phyloP scores from a whole-genome alignment of 2,797 vertebrate species.

The Cyclopterus lumpus region DNA sequence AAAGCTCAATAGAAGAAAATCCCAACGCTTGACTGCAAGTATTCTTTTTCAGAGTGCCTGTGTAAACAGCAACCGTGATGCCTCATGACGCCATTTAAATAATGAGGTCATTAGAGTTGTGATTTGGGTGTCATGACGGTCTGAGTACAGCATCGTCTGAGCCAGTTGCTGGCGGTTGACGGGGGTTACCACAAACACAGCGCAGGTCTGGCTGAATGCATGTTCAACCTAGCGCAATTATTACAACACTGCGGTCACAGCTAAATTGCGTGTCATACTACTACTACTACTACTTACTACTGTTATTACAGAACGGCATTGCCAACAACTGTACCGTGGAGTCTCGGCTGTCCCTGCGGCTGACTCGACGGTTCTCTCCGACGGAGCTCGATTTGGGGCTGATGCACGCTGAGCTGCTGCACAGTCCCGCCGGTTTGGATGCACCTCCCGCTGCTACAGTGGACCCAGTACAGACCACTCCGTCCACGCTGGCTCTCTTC shows the following conservation, averaged over 20 bases:
- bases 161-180: not conserved
- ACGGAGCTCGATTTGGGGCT: slow-evolving; percentile 76
- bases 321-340: slow-evolving; percentile 50
- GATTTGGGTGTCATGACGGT: not conserved
- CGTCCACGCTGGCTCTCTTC: slow-evolving; percentile 86
- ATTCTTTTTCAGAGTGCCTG: not conserved
- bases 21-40: not conserved
- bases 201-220: not conserved
- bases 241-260: not conserved
- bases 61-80: not conserved
- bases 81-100: not conserved
- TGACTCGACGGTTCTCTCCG: slow-evolving; percentile 57
- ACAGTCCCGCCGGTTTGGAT: slow-evolving; percentile 71
- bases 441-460: slow-evolving; percentile 40
- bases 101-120: not conserved
- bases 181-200: not conserved
- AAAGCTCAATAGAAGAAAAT: slow-evolving; percentile 17
- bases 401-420: slow-evolving; percentile 46
- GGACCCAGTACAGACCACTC: slow-evolving; percentile 51
- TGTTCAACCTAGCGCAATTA: not conserved
- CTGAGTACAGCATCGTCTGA: not conserved
- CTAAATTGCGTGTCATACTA: not conserved
- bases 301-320: not conserved
- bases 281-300: not conserved
- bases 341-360: slow-evolving; percentile 74